Evolutionary conservation across 2,113 vertebrate genomes (phyloP).

Genomic region (Brienomyrus brachyistius): DNA sequence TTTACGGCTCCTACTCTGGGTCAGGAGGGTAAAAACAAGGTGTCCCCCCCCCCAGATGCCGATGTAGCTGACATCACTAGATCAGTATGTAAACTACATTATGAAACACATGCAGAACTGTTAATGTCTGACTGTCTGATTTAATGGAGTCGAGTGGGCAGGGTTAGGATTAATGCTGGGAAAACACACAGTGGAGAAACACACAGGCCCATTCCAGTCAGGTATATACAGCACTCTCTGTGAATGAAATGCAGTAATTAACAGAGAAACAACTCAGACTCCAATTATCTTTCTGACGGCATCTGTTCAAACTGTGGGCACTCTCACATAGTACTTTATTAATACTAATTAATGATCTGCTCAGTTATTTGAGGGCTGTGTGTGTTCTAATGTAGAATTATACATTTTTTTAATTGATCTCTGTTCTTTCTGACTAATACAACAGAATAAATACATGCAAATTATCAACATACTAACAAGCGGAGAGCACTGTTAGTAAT

Average conservation of each 20-base stretch:
- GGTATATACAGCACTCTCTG: neutral
- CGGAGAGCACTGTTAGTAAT: neutral
- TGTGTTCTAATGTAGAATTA: neutral
- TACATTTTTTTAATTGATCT: constrained; percentile 5
- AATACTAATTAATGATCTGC: constrained; percentile 16
- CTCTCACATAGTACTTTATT: constrained; percentile 10
- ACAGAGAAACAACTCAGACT: neutral
- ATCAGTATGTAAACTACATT: neutral
- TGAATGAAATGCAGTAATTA: neutral
- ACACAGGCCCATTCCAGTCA: neutral
- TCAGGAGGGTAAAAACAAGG: neutral
- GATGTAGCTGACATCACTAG: constrained; percentile 8
- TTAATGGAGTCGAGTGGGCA: neutral
- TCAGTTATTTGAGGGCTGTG: constrained; percentile 6
- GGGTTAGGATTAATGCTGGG: neutral
- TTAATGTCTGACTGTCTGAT: neutral
- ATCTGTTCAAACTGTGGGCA: neutral
- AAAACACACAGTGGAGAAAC: neutral
- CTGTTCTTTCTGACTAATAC: neutral
- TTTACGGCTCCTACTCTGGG: constrained; percentile 7
- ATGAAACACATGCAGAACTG: neutral
- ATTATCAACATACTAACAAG: neutral
- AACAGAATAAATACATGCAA: neutral
- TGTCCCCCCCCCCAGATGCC: constrained; percentile 12
- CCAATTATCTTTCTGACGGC: constrained; percentile 14